phyloP scores from a whole-genome alignment of 2,797 vertebrate genomes.

The Sebastes baramenuke region DNA sequence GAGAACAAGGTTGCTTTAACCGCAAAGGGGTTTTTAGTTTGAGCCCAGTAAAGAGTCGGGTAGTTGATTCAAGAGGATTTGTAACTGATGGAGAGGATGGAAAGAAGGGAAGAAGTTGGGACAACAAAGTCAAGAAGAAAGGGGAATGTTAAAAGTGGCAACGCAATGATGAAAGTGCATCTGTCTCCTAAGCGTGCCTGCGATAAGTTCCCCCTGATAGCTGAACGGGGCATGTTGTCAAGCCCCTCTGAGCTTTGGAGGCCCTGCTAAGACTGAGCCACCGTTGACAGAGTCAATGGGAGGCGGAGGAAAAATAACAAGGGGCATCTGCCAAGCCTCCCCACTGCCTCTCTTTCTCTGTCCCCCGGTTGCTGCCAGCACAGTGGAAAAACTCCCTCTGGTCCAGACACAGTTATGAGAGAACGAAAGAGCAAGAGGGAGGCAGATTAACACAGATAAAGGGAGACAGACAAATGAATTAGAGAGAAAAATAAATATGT shows the following conservation, averaged over 20 bases:
- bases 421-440: conserved; percentile 54
- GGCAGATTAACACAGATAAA: conserved; percentile 63
- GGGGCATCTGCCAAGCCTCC: conserved; percentile 73
- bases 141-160: background rate
- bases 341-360: conserved; percentile 51
- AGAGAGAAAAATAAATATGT: conserved; percentile 32
- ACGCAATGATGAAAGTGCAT: background rate
- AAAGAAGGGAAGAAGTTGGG: background rate
- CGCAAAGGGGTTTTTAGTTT: conserved; percentile 31
- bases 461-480: conserved; percentile 55
- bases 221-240: conserved; percentile 52
- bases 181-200: conserved; percentile 23
- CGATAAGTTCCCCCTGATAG: conserved; percentile 62
- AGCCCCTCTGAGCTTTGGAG: conserved; percentile 39
- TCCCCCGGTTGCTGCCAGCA: conserved; percentile 65
- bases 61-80: conserved; percentile 32
- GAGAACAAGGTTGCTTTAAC: conserved; percentile 37
- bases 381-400: conserved; percentile 77
- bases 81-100: conserved; percentile 5
- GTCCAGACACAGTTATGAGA: conserved; percentile 74
- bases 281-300: conserved; percentile 79
- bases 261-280: conserved; percentile 57
- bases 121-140: conserved; percentile 15
- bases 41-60: conserved; percentile 24
- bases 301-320: conserved; percentile 82